A percentile compares a stretch with the other conserved stretches of the same genome.
These are phyloP conservation scores for Heterotis niloticus DNA, from an alignment of 2,113 vertebrate species.

Conservation along the genomic window DNA sequence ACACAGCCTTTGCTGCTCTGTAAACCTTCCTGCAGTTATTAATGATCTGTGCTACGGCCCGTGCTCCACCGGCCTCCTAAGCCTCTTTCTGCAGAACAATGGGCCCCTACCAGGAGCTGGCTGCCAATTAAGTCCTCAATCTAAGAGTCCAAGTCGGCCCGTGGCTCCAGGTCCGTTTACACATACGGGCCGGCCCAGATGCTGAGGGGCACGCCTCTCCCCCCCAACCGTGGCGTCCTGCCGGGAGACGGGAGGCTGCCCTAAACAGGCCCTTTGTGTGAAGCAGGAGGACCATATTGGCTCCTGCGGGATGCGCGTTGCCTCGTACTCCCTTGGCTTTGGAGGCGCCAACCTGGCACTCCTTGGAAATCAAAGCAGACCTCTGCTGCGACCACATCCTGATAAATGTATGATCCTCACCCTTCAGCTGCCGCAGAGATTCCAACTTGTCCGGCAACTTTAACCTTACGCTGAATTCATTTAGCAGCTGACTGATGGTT, in stretches of 20 bases:
- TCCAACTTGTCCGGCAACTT: not conserved
- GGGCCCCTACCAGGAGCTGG: slow-evolving; percentile 39
- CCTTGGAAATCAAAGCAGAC: slow-evolving; percentile 37
- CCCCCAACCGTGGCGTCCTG: slow-evolving; percentile 21
- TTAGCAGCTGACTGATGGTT: not conserved
- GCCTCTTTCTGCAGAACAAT: slow-evolving; percentile 49
- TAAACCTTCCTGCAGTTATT: slow-evolving; percentile 27
- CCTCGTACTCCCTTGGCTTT: slow-evolving; percentile 6
- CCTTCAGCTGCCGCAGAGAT: not conserved
- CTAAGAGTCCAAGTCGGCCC: slow-evolving; percentile 25
- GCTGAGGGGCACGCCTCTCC: slow-evolving; percentile 10
- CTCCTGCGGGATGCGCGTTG: slow-evolving; percentile 37
- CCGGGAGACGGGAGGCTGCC: slow-evolving; percentile 34
- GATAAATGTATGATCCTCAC: not conserved
- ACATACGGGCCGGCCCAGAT: slow-evolving; percentile 24
- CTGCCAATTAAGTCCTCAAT: slow-evolving; percentile 45
- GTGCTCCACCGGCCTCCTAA: slow-evolving; percentile 37
- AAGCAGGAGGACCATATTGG: slow-evolving; percentile 41
- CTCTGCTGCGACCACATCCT: not conserved
- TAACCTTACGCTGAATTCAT: not conserved
- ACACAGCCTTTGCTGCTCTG: slow-evolving; percentile 9
- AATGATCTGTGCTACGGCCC: slow-evolving; percentile 38
- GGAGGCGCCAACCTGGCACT: slow-evolving; percentile 30
- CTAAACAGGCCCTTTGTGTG: slow-evolving; percentile 42
- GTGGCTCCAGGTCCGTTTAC: slow-evolving; percentile 18